Evolutionary conservation across 2,113 vertebrate genomes (phyloP).

Genomic region (Scomber scombrus): DNA sequence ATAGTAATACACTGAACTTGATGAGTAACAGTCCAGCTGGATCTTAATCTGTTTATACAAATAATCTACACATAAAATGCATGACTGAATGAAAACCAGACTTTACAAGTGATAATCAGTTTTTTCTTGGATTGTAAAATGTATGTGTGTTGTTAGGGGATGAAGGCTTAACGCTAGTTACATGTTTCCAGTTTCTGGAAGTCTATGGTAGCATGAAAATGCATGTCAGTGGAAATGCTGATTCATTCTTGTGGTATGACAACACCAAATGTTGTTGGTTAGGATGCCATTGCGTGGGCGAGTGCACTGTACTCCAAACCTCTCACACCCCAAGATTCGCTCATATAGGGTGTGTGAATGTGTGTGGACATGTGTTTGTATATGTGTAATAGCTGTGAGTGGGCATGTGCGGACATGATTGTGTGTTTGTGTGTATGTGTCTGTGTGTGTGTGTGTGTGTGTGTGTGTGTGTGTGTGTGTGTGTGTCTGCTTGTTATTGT

Average conservation of each 20-base stretch:
- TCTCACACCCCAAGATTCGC: slow-evolving; percentile 52
- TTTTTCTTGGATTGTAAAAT: not conserved
- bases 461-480: slow-evolving; percentile 33
- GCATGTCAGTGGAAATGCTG: slow-evolving; percentile 37
- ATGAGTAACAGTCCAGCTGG: not conserved
- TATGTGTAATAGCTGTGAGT: slow-evolving; percentile 35
- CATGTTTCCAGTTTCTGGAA: slow-evolving; percentile 27
- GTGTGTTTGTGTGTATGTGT: slow-evolving; percentile 29
- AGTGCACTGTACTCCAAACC: slow-evolving; percentile 29
- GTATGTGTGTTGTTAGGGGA: not conserved
- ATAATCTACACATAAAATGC: not conserved
- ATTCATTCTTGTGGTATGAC: slow-evolving; percentile 71
- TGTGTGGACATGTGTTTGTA: slow-evolving; percentile 43
- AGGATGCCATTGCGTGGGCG: slow-evolving; percentile 38
- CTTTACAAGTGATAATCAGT: not conserved
- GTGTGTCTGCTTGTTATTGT: slow-evolving; percentile 26
- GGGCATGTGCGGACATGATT: slow-evolving; percentile 48
- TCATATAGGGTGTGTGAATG: slow-evolving; percentile 21
- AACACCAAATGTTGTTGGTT: slow-evolving; percentile 61
- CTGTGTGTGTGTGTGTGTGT: slow-evolving; percentile 41
- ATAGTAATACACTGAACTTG: not conserved
- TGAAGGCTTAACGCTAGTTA: slow-evolving; percentile 24
- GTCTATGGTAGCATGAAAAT: slow-evolving; percentile 40
- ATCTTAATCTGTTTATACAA: not conserved
- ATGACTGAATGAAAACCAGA: not conserved